phyloP scores from a whole-genome alignment of 2,888 invertebrate species.

The Hermodice carunculata region DNA sequence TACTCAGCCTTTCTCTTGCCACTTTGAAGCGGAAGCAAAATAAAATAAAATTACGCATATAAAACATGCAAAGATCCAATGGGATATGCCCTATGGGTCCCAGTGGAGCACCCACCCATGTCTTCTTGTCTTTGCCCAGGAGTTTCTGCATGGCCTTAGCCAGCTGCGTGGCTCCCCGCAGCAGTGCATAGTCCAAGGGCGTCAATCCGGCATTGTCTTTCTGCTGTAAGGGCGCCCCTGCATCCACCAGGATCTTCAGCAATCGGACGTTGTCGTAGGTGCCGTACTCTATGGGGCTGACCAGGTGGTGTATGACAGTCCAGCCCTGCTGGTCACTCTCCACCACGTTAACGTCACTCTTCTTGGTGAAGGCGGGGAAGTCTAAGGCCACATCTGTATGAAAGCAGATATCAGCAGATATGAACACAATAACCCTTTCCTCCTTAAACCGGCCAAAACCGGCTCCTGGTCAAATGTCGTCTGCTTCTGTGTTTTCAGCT shows the following conservation, averaged over 20 bases:
- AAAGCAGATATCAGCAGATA: no score
- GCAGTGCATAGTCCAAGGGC: conserved; percentile 55
- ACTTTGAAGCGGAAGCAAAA: conserved; percentile 9
- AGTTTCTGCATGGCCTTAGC: conserved; percentile 53
- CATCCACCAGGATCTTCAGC: conserved; percentile 60
- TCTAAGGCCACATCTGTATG: conserved; percentile 29
- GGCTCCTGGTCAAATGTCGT: no score
- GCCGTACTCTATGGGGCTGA: conserved; percentile 63
- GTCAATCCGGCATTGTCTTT: conserved; percentile 59
- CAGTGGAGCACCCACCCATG: conserved; percentile 49
- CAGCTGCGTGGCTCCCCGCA: conserved; percentile 51
- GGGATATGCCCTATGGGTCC: no score
- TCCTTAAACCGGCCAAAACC: no score
- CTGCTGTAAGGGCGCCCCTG: conserved; percentile 59
- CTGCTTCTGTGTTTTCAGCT: no score
- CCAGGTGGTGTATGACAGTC: conserved; percentile 68
- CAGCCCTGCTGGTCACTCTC: conserved; percentile 63
- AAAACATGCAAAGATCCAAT: no score
- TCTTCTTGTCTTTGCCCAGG: conserved; percentile 31
- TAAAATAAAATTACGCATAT: background rate
- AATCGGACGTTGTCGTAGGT: conserved; percentile 68
- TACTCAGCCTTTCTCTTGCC: conserved; percentile 41
- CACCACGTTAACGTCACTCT: conserved; percentile 58
- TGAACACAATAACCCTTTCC: no score
- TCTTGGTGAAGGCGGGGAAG: conserved; percentile 40